A percentile compares a stretch with the other conserved stretches of the same genome.
Evolutionary conservation across 2,113 vertebrate species (phyloP).

Genomic region (Hydrolagus affinis): DNA sequence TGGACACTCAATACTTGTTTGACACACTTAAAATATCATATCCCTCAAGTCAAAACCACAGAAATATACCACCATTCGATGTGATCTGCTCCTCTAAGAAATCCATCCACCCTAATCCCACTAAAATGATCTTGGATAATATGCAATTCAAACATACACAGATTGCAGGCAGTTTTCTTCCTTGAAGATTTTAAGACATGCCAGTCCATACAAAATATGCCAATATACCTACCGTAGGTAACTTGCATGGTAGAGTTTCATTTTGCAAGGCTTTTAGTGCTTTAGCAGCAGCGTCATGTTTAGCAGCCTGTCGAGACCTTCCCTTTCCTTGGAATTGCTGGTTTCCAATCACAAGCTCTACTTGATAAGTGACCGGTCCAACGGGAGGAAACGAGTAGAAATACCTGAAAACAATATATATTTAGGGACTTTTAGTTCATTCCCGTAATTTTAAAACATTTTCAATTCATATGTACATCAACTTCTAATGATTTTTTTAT

Average conservation of each 20-base stretch:
- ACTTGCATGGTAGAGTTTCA: conserved; percentile 77
- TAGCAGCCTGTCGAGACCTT: conserved; percentile 84
- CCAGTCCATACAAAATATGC: neutral
- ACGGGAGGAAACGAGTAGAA: conserved; percentile 91
- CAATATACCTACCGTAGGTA: conserved; percentile 62
- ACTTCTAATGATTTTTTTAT: no score
- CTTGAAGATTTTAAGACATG: neutral
- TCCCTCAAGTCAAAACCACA: no score
- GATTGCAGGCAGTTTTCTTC: no score
- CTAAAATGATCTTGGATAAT: no score
- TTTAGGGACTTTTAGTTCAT: no score
- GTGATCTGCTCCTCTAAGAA: no score
- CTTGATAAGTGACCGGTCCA: conserved; percentile 86
- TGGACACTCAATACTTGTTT: no score
- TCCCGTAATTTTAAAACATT: neutral
- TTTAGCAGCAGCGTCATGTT: conserved; percentile 86
- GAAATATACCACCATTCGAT: no score
- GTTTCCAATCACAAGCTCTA: conserved; percentile 89
- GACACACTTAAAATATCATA: no score
- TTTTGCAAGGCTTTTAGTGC: conserved; percentile 85
- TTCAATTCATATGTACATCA: neutral
- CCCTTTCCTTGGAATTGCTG: conserved; percentile 94
- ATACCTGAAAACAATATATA: conserved; percentile 61
- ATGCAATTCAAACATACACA: no score
- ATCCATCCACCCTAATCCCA: no score